Evolutionary conservation across 2,113 vertebrate species (phyloP), one percentile per base, ranked within the genome.

Genomic region (Scatophagus argus): DNA sequence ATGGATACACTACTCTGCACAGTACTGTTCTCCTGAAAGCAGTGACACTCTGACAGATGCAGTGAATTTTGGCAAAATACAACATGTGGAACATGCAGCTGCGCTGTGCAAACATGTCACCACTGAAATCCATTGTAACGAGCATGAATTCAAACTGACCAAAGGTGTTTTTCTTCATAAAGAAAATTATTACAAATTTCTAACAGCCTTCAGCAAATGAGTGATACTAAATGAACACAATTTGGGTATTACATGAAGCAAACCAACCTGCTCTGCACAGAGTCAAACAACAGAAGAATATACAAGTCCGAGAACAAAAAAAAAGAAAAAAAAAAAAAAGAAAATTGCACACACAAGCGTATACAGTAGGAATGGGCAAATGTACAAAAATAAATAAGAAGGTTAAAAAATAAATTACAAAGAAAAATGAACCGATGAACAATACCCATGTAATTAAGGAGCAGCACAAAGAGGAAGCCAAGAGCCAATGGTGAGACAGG

Each of bases 291-390:
- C 58, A 10, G 17, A 77, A 69, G 54, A 44, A 67, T 72, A 76
- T 47, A 88, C 36, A 85, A 86, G 84, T 79, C 77, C 29, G 73
- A 88, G 69, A 90, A 34, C 47, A 68, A 79, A 85, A 78, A 27
- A 51, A 55, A 47, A 14, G 25, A 31, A 29, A 54, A 54, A 61
- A 65, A 64, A 82, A 14, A 31, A 77, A 61, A 86, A 61, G 67
- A 77, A 66, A 90, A 95, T 95, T 94, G 93, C 93, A 94, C 93
- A 92, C 92, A 91, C 81, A 39, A 74, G 86, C 85, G 88, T 93
- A 93, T 94, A 95, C 93, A 94, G 94, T 94, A 95, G 93, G 93
- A 93, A 92, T 77, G 84, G 82, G 88, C 89, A 79, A 90, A 89
- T 89, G 86, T 83, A 91, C 87, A 93, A 83, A 94, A 93, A 94